Evolutionary conservation across 1,140 invertebrate genomes (phyloP).

Genomic region (Drosophila willistoni): DNA sequence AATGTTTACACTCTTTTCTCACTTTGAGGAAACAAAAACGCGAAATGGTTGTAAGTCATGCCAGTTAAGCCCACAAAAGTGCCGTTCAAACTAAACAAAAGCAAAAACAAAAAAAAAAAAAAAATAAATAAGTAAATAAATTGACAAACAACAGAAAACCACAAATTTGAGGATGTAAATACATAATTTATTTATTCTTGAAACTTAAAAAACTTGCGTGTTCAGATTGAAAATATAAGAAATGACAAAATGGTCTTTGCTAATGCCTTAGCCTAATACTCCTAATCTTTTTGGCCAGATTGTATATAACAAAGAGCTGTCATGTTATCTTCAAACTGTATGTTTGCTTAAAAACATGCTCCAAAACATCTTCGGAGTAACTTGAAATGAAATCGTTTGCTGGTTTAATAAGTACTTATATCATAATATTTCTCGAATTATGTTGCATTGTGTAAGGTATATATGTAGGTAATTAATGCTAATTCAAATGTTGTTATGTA

Average conservation of each 20-base stretch:
- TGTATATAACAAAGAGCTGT: too few relatives aligned
- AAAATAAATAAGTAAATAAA: too few relatives aligned
- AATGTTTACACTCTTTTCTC: not conserved
- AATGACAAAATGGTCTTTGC: not conserved
- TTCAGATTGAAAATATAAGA: not conserved
- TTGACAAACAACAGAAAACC: not conserved
- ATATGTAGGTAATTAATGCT: constrained; percentile 11
- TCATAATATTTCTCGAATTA: not conserved
- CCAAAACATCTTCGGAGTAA: not conserved
- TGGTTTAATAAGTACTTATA: not conserved
- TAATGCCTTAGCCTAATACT: not conserved
- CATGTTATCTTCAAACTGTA: too few relatives aligned
- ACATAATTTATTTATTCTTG: not conserved
- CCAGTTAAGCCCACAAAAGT: not conserved
- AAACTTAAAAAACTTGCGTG: not conserved
- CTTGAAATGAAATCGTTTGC: constrained; percentile 2
- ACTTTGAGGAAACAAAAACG: not conserved
- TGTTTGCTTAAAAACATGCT: not conserved
- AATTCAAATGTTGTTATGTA: constrained; percentile 21
- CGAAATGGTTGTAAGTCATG: not conserved
- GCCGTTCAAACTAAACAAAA: not conserved
- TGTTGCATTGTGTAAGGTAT: constrained; percentile 7
- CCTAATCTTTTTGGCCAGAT: not conserved
- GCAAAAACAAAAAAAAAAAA: too few relatives aligned
- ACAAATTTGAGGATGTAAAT: constrained; percentile 1